Conservation (phyloP, 1,140 invertebrate species). For the Trachelipus rathkii region DNA sequence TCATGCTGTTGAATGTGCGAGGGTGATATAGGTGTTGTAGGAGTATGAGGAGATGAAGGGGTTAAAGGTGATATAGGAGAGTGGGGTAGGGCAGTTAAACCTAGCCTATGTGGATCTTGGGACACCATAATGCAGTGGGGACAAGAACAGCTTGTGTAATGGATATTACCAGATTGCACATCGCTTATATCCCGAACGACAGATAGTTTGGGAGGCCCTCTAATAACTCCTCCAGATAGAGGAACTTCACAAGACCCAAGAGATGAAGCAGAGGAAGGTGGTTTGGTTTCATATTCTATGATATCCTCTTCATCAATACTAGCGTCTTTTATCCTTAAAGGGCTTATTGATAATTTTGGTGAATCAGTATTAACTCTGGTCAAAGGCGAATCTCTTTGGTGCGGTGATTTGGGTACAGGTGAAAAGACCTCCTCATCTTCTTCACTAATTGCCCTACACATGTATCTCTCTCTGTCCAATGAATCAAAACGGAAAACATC, state of each 20-base stretch:
- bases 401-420: slow-evolving; percentile 33
- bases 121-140: slow-evolving; percentile 37
- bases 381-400: slow-evolving; percentile 44
- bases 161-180: slow-evolving; percentile 37
- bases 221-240: slow-evolving; percentile 36
- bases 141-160: slow-evolving; percentile 47
- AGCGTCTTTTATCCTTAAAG: slow-evolving; percentile 57
- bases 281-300: slow-evolving; percentile 49
- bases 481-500: slow-evolving; percentile 58
- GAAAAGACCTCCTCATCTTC: slow-evolving; percentile 50
- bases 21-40: slow-evolving; percentile 56
- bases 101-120: slow-evolving; percentile 36
- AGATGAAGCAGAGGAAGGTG: slow-evolving; percentile 31
- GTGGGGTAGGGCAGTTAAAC: slow-evolving; percentile 29
- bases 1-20: slow-evolving; percentile 51
- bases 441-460: slow-evolving; percentile 51
- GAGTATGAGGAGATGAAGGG: slow-evolving; percentile 45
- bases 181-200: slow-evolving; percentile 47
- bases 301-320: slow-evolving; percentile 52
- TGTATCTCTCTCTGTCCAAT: slow-evolving; percentile 52
- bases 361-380: slow-evolving; percentile 58
- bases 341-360: slow-evolving; percentile 56
- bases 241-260: slow-evolving; percentile 46
- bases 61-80: slow-evolving; percentile 40
- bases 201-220: slow-evolving; percentile 43